Evolutionary conservation across 2,797 vertebrate species (phyloP).

Genomic region (Poecile montanus): DNA sequence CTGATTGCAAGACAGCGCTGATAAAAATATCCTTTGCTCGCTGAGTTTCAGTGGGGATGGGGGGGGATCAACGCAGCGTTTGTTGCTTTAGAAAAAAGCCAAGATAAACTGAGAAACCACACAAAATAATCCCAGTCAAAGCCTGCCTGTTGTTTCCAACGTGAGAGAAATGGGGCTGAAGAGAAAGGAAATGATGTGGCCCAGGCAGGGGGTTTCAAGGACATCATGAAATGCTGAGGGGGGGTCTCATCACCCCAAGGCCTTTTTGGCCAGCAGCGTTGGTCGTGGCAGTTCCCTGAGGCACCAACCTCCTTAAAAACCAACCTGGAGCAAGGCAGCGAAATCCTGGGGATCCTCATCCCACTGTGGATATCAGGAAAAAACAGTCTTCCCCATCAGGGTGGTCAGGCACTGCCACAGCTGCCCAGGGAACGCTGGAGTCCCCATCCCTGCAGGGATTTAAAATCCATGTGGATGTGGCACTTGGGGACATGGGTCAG

Average conservation of each 20-base stretch:
- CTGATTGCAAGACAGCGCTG: neutral
- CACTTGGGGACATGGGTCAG: neutral
- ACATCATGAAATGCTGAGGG: rapidly evolving
- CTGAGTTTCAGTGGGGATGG: neutral
- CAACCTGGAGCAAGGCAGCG: neutral
- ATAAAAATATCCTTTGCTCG: slow-evolving; percentile 29
- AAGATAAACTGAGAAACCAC: neutral
- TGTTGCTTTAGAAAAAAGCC: neutral
- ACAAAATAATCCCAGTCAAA: neutral
- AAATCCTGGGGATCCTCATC: neutral
- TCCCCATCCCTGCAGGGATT: rapidly evolving
- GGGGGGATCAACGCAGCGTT: rapidly evolving
- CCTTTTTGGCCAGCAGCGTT: neutral
- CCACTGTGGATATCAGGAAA: neutral
- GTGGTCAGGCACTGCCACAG: neutral
- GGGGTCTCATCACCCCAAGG: rapidly evolving
- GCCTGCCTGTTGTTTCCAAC: neutral
- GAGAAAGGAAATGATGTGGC: rapidly evolving
- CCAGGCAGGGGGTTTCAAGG: neutral
- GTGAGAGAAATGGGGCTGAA: rapidly evolving
- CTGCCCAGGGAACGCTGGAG: neutral
- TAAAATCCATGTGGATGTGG: neutral
- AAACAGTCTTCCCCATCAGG: neutral
- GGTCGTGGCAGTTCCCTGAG: neutral
- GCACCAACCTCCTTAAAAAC: rapidly evolving